Conservation (phyloP, 2,888 invertebrate species). For the Antheraea yamamai region DNA sequence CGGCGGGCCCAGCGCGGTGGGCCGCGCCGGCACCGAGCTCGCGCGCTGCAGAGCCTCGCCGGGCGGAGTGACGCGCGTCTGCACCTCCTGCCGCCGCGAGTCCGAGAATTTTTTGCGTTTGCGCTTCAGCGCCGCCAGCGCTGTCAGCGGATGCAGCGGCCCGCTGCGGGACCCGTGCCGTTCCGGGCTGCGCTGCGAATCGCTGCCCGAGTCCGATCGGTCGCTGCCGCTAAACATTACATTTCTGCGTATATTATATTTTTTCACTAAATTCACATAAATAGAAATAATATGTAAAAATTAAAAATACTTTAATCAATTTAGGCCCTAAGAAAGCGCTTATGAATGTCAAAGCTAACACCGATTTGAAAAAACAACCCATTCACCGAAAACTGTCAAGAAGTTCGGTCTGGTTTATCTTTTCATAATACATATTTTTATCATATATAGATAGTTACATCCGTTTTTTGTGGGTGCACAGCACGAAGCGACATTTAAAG, state of each 20-base stretch:
- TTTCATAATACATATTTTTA: too few species aligned
- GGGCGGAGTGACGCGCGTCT: slow-evolving; percentile 34
- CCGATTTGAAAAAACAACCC: too few species aligned
- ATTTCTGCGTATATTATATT: neutral
- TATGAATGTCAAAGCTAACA: too few species aligned
- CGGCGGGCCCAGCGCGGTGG: slow-evolving; percentile 56
- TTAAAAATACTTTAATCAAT: too few species aligned
- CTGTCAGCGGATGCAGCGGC: slow-evolving; percentile 76
- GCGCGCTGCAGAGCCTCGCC: slow-evolving; percentile 59
- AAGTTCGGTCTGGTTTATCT: too few species aligned
- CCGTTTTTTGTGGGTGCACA: too few species aligned
- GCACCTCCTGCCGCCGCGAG: slow-evolving; percentile 84
- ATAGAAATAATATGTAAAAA: too few species aligned
- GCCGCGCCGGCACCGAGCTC: slow-evolving; percentile 48
- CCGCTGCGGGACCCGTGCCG: slow-evolving; percentile 50
- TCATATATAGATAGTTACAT: too few species aligned
- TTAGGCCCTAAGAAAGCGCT: too few species aligned
- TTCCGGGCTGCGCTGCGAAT: slow-evolving; percentile 85
- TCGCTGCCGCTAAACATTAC: slow-evolving; percentile 77
- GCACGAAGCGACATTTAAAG: too few species aligned
- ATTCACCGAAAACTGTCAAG: too few species aligned
- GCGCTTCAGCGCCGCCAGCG: slow-evolving; percentile 88
- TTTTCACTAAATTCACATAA: too few species aligned
- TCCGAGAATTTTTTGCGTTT: slow-evolving; percentile 93
- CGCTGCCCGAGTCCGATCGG: slow-evolving; percentile 86